Evolutionary conservation across 2,888 invertebrate species (phyloP).

Genomic region (Drosophila algonquin): DNA sequence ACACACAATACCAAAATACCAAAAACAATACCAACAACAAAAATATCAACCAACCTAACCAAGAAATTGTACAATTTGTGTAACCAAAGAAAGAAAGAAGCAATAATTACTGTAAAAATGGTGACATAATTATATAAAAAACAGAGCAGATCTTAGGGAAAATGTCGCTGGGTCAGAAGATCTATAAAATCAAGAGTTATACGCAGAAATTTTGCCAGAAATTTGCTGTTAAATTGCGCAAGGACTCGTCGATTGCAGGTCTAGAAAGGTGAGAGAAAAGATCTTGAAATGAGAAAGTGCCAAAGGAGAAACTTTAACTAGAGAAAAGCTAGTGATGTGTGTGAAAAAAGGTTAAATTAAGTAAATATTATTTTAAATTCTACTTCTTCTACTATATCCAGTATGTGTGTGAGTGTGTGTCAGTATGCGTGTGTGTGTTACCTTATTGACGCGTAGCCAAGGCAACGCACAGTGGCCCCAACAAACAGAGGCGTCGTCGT

Average conservation of each 20-base stretch:
- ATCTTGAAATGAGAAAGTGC: not conserved
- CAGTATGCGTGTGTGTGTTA: slow-evolving; percentile 50
- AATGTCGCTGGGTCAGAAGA: slow-evolving; percentile 81
- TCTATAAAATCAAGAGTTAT: slow-evolving; percentile 77
- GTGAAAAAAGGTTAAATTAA: not conserved
- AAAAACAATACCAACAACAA: slow-evolving; percentile 27
- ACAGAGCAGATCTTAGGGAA: slow-evolving; percentile 14
- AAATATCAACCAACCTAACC: slow-evolving; percentile 16
- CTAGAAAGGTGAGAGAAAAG: slow-evolving; percentile 56
- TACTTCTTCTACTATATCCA: slow-evolving; percentile 7
- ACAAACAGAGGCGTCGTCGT: slow-evolving; percentile 57
- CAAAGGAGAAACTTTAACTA: not conserved
- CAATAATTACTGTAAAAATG: slow-evolving; percentile 40
- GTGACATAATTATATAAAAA: slow-evolving; percentile 63
- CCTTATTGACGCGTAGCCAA: slow-evolving; percentile 72
- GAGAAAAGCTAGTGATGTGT: not conserved
- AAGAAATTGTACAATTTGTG: slow-evolving; percentile 3
- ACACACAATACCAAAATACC: slow-evolving; percentile 4
- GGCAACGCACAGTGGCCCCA: slow-evolving; percentile 68
- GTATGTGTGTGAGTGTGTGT: slow-evolving; percentile 14
- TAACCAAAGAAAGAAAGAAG: not conserved
- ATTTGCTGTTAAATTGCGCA: slow-evolving; percentile 70
- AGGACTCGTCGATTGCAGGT: slow-evolving; percentile 59
- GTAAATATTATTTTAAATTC: slow-evolving; percentile 73
- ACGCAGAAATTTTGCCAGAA: slow-evolving; percentile 74